Base-by-base conservation (phyloP, 2,113 vertebrate genomes). In the Etheostoma cragini region DNA sequence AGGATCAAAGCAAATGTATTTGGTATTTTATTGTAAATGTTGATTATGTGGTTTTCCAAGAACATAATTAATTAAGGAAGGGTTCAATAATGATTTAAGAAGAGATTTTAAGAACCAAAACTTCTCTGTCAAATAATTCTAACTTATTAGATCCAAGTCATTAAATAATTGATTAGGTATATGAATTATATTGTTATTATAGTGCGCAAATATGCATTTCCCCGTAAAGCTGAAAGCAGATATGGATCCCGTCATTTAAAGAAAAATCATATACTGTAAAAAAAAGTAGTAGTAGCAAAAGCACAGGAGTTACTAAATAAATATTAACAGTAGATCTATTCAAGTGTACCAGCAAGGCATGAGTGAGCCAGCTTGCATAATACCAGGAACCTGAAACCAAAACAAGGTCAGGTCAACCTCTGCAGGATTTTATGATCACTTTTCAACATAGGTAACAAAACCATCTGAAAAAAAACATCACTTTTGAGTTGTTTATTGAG, bases 401-500 rank as follows among this genome's bases (percentile, higher is more conserved):
- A 47, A 22, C 62, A 33, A n/a, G n/a, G n/a, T 24, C 35, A 30
- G 16, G 52, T 26, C 38, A 57, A 19, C 16, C 35, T 19, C 53
- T 57, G 53, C 13, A 45, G 35, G n/a, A 24, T 56, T 45, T 45
- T 13, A 16, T 0, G 3, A 42, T 46, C 7, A 11, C n/a, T 46
- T 71, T 46, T 19, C 35, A 71, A 26, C 56, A 58, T 30, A 57
- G 1, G 1, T 11, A 38, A 45, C 12, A 16, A 8, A 12, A 57
- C 60, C 46, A 45, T 45, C 21, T 26, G 16, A 53, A 56, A 38
- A 57, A 72, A 76, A 65, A 47, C 16, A 71, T 26, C 0, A 45
- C 7, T 26, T 87, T 75, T 35, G 14, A 56, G 3, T 21, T 7
- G 8, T 91, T 93, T 91, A 91, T 85, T 91, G 42, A 80, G 2